A percentile compares a stretch with the other conserved stretches of the same genome.
Evolutionary conservation across 2,113 vertebrate species (phyloP).

Genomic region (Oxyura jamaicensis): DNA sequence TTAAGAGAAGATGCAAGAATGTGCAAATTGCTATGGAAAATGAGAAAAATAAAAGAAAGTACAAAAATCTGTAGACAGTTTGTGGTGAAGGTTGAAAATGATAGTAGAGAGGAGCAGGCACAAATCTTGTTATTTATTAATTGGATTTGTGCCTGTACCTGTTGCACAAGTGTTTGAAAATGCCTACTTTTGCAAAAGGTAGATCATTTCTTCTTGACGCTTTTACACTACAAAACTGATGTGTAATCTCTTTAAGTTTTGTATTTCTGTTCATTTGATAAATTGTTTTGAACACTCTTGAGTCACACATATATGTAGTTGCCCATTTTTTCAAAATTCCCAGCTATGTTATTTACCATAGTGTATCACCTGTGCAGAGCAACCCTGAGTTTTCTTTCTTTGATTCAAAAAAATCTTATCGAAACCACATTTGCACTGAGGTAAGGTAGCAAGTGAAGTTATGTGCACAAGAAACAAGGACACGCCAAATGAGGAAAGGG

Average conservation of each 20-base stretch:
- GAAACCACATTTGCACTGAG: background rate
- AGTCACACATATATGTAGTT: conserved; percentile 1
- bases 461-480: background rate
- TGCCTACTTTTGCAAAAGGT: conserved; percentile 62
- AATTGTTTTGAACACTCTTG: conserved; percentile 64
- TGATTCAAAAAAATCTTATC: background rate
- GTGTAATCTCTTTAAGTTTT: conserved; percentile 63
- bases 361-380: background rate
- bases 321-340: conserved; percentile 16
- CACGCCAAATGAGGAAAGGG: background rate
- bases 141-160: conserved; percentile 67
- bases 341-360: background rate
- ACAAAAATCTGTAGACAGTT: conserved; percentile 44
- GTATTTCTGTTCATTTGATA: conserved; percentile 62
- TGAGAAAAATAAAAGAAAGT: conserved; percentile 10
- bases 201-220: conserved; percentile 26
- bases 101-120: conserved; percentile 54
- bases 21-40: background rate
- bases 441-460: background rate
- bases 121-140: conserved; percentile 73
- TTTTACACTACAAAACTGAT: conserved; percentile 58
- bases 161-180: conserved; percentile 68
- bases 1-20: background rate
- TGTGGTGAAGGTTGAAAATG: conserved; percentile 67
- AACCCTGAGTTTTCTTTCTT: background rate